Evolutionary conservation across 2,888 invertebrate species (phyloP), one percentile per base, ranked within the genome.

Genomic region (Sabatieria punctata): DNA sequence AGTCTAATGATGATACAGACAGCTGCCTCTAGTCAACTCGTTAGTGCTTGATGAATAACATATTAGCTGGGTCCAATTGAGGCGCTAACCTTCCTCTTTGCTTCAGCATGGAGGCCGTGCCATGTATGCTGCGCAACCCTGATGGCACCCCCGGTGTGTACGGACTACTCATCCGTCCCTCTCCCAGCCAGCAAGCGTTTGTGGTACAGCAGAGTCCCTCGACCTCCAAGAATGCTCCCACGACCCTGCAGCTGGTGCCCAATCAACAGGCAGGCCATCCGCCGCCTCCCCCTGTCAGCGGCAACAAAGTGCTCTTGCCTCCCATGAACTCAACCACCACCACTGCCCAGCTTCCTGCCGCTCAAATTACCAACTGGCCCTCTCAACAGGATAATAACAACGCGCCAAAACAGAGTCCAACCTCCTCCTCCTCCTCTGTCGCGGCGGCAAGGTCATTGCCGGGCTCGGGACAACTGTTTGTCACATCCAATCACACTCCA

Each of bases 101-200:
- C n/a, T n/a, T 75, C 50, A 74, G 74, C 37, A 54, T 58, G 24
- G 74, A 74, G 46, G 71, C 69, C 53, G 48, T 51, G 39, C 52
- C 52, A n/a, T 52, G 52, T 42, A 43, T 51, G 45, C 40, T 52
- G 19, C 49, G 46, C 25, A 48, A 47, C 30, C 11, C 23, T 30
- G 51, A 48, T 18, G 50, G 50, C 19, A 39, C 36, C 22, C 46
- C 41, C 22, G 33, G 35, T 18, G 45, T 48, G 27, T 49, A 47
- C 44, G 52, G 52, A 4, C 36, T 51, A 21, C 26, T 52, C n/a
- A 52, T 52, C 15, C 41, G 51, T 13, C 50, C 49, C 22, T 21
- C 36, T n/a, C n/a, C n/a, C n/a, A n/a, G 38, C 38, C 11, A 15
- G 15, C 11, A 13, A 11, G 15, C 11, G 33, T 30, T 15, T 8